Evolutionary conservation across 1,140 invertebrate species (phyloP).

Genomic region (Probaryconus sp.): DNA sequence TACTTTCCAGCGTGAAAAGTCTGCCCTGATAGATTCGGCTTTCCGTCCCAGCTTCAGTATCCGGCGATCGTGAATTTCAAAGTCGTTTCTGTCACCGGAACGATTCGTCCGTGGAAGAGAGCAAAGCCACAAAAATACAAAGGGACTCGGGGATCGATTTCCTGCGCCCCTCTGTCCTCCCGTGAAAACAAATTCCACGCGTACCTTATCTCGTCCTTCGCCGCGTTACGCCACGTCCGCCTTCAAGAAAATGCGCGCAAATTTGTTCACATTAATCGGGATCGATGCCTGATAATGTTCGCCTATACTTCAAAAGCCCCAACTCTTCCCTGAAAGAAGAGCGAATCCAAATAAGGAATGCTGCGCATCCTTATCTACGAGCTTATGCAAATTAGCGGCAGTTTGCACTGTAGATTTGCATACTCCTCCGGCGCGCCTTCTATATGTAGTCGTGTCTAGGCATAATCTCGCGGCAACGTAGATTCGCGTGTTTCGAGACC

Average conservation of each 20-base stretch:
- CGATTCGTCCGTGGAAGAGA: not conserved
- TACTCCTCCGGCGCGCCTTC: constrained; percentile 65
- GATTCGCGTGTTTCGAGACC: constrained; percentile 48
- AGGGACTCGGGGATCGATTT: constrained; percentile 32
- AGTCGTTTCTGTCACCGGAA: not conserved
- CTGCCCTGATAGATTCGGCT: constrained; percentile 33
- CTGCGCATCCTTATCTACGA: constrained; percentile 69
- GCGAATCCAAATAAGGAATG: constrained; percentile 55
- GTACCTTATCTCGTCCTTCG: constrained; percentile 4
- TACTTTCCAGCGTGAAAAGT: constrained; percentile 31
- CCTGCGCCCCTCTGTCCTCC: not conserved
- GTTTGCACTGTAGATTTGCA: constrained; percentile 72
- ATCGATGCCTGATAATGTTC: constrained; percentile 25
- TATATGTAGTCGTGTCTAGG: constrained; percentile 68
- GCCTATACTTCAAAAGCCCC: constrained; percentile 11
- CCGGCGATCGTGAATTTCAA: constrained; percentile 18
- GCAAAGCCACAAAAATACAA: constrained; percentile 29
- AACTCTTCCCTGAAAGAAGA: constrained; percentile 43
- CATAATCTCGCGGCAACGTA: constrained; percentile 66
- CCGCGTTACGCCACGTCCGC: not conserved
- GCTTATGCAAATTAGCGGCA: constrained; percentile 72
- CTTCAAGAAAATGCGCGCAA: constrained; percentile 4
- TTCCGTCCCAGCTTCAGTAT: constrained; percentile 16
- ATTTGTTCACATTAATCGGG: constrained; percentile 27
- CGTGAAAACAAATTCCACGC: constrained; percentile 24